phyloP scores from a whole-genome alignment of 2,888 invertebrate species.

The Apocheima hispidaria region DNA sequence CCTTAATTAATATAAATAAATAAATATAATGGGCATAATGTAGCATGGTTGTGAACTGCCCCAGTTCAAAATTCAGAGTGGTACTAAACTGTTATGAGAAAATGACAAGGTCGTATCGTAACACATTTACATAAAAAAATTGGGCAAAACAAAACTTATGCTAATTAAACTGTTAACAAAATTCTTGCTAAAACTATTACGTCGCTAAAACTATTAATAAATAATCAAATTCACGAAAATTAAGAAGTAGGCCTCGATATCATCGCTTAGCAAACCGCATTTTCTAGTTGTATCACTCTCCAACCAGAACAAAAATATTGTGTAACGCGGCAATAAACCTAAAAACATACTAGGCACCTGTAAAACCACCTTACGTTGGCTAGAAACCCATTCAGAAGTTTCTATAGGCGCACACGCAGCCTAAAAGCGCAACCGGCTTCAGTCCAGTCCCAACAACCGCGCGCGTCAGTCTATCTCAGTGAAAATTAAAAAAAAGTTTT shows the following conservation, averaged over 20 bases:
- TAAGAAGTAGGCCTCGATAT: background rate
- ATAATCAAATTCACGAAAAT: background rate
- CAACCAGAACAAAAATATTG: slow-evolving; percentile 29
- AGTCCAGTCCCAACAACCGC: slow-evolving; percentile 48
- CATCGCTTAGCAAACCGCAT: slow-evolving; percentile 11
- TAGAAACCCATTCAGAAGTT: slow-evolving; percentile 38
- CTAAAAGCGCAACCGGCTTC: slow-evolving; percentile 37
- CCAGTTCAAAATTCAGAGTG: too few relatives aligned
- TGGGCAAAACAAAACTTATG: background rate
- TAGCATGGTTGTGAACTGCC: too few relatives aligned
- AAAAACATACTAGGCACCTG: slow-evolving; percentile 35
- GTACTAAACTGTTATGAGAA: too few relatives aligned
- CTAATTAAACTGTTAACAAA: too few relatives aligned
- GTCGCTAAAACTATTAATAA: background rate
- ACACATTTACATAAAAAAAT: too few relatives aligned
- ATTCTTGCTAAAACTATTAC: background rate
- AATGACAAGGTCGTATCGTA: too few relatives aligned
- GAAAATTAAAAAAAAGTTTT: slow-evolving; percentile 16
- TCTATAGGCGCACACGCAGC: slow-evolving; percentile 42
- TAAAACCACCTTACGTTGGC: slow-evolving; percentile 33
- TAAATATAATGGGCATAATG: too few relatives aligned
- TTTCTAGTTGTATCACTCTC: slow-evolving; percentile 13
- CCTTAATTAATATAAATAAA: too few relatives aligned
- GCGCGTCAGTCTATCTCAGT: slow-evolving; percentile 39
- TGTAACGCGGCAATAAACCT: slow-evolving; percentile 40